Evolutionary conservation across 2,888 invertebrate genomes (phyloP).

Genomic region (Chrysotoxum bicinctum): DNA sequence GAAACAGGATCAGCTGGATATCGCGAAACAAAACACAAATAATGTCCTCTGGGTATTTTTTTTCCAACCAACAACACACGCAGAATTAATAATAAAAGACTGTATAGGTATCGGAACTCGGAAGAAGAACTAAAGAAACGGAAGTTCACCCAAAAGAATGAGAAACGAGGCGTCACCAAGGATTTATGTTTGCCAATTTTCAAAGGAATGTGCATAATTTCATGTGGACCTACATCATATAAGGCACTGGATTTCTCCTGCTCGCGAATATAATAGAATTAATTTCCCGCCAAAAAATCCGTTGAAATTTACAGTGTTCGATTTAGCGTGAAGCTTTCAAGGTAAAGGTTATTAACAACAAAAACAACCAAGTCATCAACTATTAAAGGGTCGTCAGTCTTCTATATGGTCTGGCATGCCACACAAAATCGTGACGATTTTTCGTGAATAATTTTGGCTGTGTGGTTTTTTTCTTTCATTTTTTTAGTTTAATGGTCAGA

Average conservation of each 20-base stretch:
- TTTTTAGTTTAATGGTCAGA: slow-evolving; percentile 61
- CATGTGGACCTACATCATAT: background rate
- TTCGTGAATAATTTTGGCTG: background rate
- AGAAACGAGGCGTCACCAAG: slow-evolving; percentile 48
- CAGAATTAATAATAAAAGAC: slow-evolving; percentile 27
- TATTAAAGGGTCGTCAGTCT: background rate
- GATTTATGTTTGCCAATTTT: slow-evolving; percentile 29
- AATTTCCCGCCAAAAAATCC: slow-evolving; percentile 55
- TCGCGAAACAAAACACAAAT: slow-evolving; percentile 56
- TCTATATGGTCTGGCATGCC: background rate
- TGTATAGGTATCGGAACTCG: background rate
- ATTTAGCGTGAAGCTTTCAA: slow-evolving; percentile 63
- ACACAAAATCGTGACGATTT: background rate
- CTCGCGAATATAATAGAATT: slow-evolving; percentile 4
- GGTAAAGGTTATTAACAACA: slow-evolving; percentile 17
- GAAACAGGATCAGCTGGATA: slow-evolving; percentile 71
- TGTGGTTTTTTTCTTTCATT: background rate
- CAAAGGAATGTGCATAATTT: slow-evolving; percentile 22
- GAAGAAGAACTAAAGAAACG: slow-evolving; percentile 5
- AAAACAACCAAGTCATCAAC: slow-evolving; percentile 15
- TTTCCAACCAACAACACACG: slow-evolving; percentile 21
- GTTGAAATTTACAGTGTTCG: slow-evolving; percentile 37
- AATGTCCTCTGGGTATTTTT: slow-evolving; percentile 59
- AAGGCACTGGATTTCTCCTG: slow-evolving; percentile 42
- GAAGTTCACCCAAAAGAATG: slow-evolving; percentile 54